phyloP scores from a whole-genome alignment of 2,113 vertebrate species.

The Bolborhynchus lineola region DNA sequence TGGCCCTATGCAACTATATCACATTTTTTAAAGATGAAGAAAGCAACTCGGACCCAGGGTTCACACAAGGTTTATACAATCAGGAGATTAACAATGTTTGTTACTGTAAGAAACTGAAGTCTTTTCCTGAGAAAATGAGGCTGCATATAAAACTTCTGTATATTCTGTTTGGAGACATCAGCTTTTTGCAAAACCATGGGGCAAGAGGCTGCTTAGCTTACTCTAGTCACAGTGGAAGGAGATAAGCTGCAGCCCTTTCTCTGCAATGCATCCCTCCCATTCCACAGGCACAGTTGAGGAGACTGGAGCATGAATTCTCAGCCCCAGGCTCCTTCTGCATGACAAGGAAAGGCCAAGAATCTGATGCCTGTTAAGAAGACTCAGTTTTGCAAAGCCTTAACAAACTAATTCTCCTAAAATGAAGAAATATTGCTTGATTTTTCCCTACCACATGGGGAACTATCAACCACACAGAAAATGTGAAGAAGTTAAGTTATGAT shows the following conservation, averaged over 20 bases:
- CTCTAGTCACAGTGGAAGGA: not conserved
- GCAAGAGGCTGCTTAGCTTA: not conserved
- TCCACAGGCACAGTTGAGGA: not conserved
- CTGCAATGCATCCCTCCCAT: not conserved
- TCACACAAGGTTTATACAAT: not conserved
- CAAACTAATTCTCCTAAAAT: not conserved
- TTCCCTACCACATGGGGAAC: not conserved
- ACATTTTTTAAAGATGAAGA: not conserved
- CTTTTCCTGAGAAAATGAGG: not conserved
- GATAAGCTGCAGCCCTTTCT: not conserved
- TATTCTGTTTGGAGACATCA: not conserved
- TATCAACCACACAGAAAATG: not conserved
- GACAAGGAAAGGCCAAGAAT: not conserved
- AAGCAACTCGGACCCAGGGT: not conserved
- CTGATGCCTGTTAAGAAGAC: not conserved
- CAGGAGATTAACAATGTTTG: not conserved
- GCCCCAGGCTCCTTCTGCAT: not conserved
- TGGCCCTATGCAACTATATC: not conserved
- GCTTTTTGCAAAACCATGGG: accelerated
- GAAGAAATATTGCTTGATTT: not conserved
- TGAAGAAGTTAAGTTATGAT: not conserved
- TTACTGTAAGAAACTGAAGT: not conserved
- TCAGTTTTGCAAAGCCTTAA: not conserved
- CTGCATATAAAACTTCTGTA: not conserved
- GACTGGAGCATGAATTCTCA: not conserved